Evolutionary conservation across 2,888 invertebrate species (phyloP).

Genomic region (Agapetus fuscipes): DNA sequence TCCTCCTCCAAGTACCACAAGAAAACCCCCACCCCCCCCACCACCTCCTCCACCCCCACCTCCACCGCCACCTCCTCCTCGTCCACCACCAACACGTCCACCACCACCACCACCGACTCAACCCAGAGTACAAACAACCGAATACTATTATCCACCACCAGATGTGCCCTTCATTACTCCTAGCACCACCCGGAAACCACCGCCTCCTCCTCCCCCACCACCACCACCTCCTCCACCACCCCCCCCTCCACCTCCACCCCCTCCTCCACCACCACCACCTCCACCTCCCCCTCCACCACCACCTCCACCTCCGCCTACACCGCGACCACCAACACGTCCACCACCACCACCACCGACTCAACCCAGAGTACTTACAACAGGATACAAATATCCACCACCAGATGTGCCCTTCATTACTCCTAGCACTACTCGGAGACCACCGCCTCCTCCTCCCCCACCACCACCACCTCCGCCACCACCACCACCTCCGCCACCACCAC

Average conservation of each 20-base stretch:
- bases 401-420: slow-evolving; percentile 5
- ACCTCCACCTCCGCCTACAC: slow-evolving; percentile 21
- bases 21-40: slow-evolving; percentile 16
- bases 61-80: slow-evolving; percentile 4
- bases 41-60: slow-evolving; percentile 3
- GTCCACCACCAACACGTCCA: slow-evolving; percentile 4
- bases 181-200: slow-evolving; percentile 6
- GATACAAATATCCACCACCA: slow-evolving; percentile 4
- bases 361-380: slow-evolving; percentile 14
- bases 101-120: slow-evolving; percentile 11
- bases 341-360: slow-evolving; percentile 19
- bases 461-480: slow-evolving; percentile 10
- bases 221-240: slow-evolving; percentile 16
- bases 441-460: slow-evolving; percentile 19
- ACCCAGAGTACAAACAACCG: slow-evolving; percentile 15
- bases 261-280: slow-evolving; percentile 24
- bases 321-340: slow-evolving; percentile 22
- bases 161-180: slow-evolving; percentile 8
- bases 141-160: slow-evolving; percentile 16
- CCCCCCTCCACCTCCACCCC: slow-evolving; percentile 10
- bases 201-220: slow-evolving; percentile 9
- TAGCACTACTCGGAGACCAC: slow-evolving; percentile 17
- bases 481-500: slow-evolving; percentile 2
- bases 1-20: slow-evolving; percentile 13
- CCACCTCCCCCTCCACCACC: slow-evolving; percentile 22